Evolutionary conservation across 2,888 invertebrate genomes (phyloP), one percentile per base, ranked within the genome.

Genomic region (Patella caerulea): DNA sequence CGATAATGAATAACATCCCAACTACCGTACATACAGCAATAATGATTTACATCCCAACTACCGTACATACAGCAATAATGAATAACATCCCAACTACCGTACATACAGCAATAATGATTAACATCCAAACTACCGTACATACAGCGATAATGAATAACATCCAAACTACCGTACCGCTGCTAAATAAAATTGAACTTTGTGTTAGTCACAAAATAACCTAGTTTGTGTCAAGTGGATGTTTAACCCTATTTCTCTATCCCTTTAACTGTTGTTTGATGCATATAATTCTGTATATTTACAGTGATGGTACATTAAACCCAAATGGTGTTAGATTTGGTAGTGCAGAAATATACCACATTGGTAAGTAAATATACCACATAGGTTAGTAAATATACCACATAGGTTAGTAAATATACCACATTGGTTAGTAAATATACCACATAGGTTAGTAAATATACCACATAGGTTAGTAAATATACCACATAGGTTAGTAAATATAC

Each of bases 261-360:
- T 15, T 52, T 45, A 5, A 59, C 54, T 24, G 53, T 71, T 53
- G 19, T 70, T 1, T 74, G 2, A 59, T 54, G 15, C 19, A 52
- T 71, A 54, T 74, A 24, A 71, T 29, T 12, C 24, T 74, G 29
- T 82, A 69, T 75, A 71, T 79, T 85, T 86, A 55, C 84, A 92
- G 93, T 89, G 94, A 94, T 89, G 93, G 93, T 0, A 93, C 93
- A 0, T 86, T 94, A 69, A 94, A 94, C 87, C 93, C 94, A 29
- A 93, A 92, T 87, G 94, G 94, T 34, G 93, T 94, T 0, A 88
- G 94, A 53, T 94, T 94, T 88, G 94, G 94, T 45, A 93, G 93
- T 85, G 93, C 94, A n/a, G 94, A 94, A 87, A 93, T 94, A 78
- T 94, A 94, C 84, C 91, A 93, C 82, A 91, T 93, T 78, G 93